Base-by-base conservation (phyloP, 2,797 vertebrate genomes). In the Sardinella longiceps region DNA sequence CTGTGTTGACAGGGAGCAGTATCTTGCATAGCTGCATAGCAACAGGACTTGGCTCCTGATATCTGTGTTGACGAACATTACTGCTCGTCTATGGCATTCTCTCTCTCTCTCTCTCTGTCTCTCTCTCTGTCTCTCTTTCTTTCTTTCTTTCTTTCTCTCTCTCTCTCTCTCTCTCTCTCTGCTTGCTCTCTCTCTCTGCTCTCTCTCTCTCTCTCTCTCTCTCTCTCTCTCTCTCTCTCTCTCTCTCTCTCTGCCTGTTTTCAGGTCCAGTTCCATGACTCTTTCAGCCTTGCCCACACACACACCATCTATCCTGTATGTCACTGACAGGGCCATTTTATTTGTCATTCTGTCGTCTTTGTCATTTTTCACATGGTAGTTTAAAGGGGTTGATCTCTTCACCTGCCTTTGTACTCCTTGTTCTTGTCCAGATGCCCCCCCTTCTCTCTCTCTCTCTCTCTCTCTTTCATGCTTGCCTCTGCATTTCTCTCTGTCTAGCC, bases 21-120 rank as follows among this genome's bases (percentile, higher is more conserved):
- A 33, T 83, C 85, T 50, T 85, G 74, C 81, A 18, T 85, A 83
- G 85, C 81, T 74, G 66, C 66, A 74, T 74, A 74, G 66, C 66
- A 85, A 83, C 85, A 85, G 46, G 28, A n/a, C 37, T 46, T 39
- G 50, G 37, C 83, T 80, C 12, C 66, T 37, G 66, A 74, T 37
- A 37, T 74, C 66, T 37, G 18, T 74, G 66, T 74, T 33, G 66
- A 74, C 33, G 66, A 74, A 39, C 66, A 39, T 37, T 74, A 70
- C 15, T 30, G 25, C 28, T 70, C 28, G 30, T 70, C 28, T 33
- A 14, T 70, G 63, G 30, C 63, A 70, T 28, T 11, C 60, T 30
- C 7, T 66, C 28, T 12, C 3, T 66, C 9, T 66, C 58, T 28
- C 60, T 23, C 60, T 28, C 50, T 15, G 1, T 51, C 11, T 14